Percentiles rank a stretch among this genome's conserved stretches.
phyloP scores from a whole-genome alignment of 2,888 invertebrate genomes.

The Aplocera efformata region DNA sequence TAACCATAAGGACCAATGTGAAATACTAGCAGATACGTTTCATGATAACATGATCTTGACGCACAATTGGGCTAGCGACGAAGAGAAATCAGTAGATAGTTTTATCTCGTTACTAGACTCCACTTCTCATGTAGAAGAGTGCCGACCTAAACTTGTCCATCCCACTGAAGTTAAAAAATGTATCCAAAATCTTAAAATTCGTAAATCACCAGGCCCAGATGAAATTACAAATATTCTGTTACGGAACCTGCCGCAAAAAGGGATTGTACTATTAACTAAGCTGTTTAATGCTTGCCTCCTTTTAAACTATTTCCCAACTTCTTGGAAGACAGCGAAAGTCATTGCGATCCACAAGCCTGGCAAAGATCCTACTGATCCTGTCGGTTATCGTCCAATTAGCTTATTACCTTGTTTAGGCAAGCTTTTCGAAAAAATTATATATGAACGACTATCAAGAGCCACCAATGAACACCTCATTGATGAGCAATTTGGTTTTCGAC shows the following conservation, averaged over 20 bases:
- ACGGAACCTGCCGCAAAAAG: conserved; percentile 2
- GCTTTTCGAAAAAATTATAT: conserved; percentile 7
- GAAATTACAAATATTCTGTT: conserved; percentile 5
- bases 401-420: conserved; percentile 4
- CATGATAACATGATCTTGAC: too few relatives aligned
- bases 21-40: too few relatives aligned
- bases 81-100: too few relatives aligned
- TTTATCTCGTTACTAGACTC: too few relatives aligned
- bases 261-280: conserved; percentile 2
- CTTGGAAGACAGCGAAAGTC: conserved; percentile 6
- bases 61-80: too few relatives aligned
- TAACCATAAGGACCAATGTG: too few relatives aligned
- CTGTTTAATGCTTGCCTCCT: conserved; percentile 7
- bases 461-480: background rate
- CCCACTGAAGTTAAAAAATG: too few relatives aligned
- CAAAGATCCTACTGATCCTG: conserved; percentile 1
- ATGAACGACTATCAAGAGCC: background rate
- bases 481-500: conserved; percentile 8
- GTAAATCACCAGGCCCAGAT: conserved; percentile 8
- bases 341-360: conserved; percentile 7
- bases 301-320: background rate
- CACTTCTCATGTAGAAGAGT: too few relatives aligned
- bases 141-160: too few relatives aligned
- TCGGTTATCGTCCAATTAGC: conserved; percentile 6
- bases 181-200: too few relatives aligned